Evolutionary conservation across 1,140 invertebrate genomes (phyloP).

Genomic region (Sinella curviseta): DNA sequence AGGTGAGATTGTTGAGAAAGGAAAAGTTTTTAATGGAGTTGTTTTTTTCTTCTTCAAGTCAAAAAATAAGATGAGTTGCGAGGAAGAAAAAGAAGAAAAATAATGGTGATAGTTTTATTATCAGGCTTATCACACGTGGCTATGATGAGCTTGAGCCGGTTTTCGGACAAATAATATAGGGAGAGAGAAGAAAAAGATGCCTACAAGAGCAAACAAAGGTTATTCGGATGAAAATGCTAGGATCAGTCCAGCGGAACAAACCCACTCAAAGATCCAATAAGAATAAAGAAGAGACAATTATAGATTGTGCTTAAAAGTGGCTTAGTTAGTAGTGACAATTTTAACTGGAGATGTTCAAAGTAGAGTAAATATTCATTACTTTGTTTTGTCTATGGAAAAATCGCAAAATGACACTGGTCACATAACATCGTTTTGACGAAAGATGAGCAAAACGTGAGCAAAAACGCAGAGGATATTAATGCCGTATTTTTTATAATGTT

Average conservation of each 20-base stretch:
- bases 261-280: background rate
- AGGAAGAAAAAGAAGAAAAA: constrained; percentile 16
- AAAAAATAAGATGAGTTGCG: background rate
- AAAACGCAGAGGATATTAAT: too few relatives aligned
- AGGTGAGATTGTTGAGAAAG: background rate
- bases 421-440: too few relatives aligned
- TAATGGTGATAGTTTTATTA: constrained; percentile 20
- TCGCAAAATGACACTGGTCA: too few relatives aligned
- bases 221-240: background rate
- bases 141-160: background rate
- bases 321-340: too few relatives aligned
- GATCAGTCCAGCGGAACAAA: constrained; percentile 13
- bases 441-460: too few relatives aligned
- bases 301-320: background rate
- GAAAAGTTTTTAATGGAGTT: background rate
- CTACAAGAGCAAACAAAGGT: background rate
- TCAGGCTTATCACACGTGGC: constrained; percentile 1
- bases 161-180: too few relatives aligned
- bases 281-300: background rate
- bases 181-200: background rate
- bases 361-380: too few relatives aligned
- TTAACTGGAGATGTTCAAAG: too few relatives aligned
- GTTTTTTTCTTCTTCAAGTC: too few relatives aligned
- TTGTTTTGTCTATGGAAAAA: too few relatives aligned
- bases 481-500: too few relatives aligned